A percentile compares a stretch with the other conserved stretches of the same genome.
Evolutionary conservation across 53 echinoderm and acorn worm genomes (phyloP).

Genomic region (Arbacia lixula): DNA sequence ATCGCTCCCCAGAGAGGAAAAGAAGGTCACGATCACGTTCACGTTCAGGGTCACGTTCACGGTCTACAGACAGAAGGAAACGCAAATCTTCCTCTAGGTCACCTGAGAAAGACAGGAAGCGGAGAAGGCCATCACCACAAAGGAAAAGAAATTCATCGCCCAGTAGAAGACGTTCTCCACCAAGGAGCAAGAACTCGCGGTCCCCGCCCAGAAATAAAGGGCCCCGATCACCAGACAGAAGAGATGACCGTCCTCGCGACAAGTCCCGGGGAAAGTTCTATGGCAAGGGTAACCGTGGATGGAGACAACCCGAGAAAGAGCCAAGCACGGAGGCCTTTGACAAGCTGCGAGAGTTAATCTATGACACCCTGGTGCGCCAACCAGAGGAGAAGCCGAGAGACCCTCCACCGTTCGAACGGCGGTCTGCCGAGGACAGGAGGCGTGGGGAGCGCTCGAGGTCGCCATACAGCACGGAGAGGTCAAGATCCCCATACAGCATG

Average conservation of each 20-base stretch:
- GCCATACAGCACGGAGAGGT: slow-evolving; percentile 14
- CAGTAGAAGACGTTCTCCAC: slow-evolving; percentile 16
- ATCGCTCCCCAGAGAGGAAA: slow-evolving; percentile 35
- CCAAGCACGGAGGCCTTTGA: slow-evolving; percentile 50
- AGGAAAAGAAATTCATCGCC: slow-evolving; percentile 22
- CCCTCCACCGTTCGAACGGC: slow-evolving; percentile 2
- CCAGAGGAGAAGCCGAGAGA: slow-evolving; percentile 37
- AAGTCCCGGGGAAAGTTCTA: neutral
- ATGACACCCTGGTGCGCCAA: slow-evolving; percentile 38
- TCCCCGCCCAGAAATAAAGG: slow-evolving; percentile 23
- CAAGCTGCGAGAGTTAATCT: slow-evolving; percentile 38
- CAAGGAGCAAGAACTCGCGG: slow-evolving; percentile 28
- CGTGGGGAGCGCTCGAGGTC: too few relatives aligned
- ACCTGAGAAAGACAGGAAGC: slow-evolving; percentile 10
- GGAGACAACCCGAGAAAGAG: neutral
- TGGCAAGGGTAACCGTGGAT: neutral
- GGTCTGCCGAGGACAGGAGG: neutral
- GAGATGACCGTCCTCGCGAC: neutral
- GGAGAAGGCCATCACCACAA: neutral
- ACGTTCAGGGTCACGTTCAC: neutral
- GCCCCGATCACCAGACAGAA: slow-evolving; percentile 18
- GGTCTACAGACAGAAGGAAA: slow-evolving; percentile 16
- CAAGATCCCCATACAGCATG: slow-evolving; percentile 29
- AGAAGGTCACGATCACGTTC: slow-evolving; percentile 8
- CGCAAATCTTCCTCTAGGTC: slow-evolving; percentile 23